Conservation (phyloP, 2,797 vertebrate species). For the Vultur gryphus region DNA sequence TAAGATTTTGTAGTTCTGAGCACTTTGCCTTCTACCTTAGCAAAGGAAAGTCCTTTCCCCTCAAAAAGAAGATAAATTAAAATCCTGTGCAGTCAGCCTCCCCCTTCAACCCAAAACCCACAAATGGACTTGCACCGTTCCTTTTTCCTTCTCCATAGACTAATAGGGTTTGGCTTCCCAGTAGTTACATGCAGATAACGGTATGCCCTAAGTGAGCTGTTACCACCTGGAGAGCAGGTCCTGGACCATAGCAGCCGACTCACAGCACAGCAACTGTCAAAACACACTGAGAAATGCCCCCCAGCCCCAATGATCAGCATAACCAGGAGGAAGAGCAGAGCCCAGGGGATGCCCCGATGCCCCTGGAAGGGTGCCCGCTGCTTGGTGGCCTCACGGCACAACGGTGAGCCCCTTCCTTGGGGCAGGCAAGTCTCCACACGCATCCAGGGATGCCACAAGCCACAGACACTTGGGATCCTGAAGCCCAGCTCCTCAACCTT, state of each 20-base stretch:
- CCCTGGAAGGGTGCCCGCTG: background rate
- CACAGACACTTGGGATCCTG: rapidly evolving
- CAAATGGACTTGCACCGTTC: background rate
- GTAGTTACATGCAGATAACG: background rate
- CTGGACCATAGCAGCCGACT: background rate
- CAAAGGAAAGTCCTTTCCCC: background rate
- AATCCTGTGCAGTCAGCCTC: background rate
- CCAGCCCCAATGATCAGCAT: background rate
- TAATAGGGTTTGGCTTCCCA: background rate
- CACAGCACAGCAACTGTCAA: background rate
- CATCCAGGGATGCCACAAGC: background rate
- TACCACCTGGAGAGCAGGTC: background rate
- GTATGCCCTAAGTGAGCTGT: background rate
- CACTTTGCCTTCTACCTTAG: background rate
- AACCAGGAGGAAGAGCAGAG: background rate
- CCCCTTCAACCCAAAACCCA: rapidly evolving
- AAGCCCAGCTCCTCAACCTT: background rate
- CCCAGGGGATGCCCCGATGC: background rate
- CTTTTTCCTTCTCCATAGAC: background rate
- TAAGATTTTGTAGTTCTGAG: background rate
- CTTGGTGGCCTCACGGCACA: background rate
- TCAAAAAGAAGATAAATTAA: background rate
- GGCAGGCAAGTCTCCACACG: background rate
- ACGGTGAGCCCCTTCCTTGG: background rate
- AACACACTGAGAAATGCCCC: background rate